phyloP scores from a whole-genome alignment of 2,113 vertebrate genomes.

The Halichoerus grypus region DNA sequence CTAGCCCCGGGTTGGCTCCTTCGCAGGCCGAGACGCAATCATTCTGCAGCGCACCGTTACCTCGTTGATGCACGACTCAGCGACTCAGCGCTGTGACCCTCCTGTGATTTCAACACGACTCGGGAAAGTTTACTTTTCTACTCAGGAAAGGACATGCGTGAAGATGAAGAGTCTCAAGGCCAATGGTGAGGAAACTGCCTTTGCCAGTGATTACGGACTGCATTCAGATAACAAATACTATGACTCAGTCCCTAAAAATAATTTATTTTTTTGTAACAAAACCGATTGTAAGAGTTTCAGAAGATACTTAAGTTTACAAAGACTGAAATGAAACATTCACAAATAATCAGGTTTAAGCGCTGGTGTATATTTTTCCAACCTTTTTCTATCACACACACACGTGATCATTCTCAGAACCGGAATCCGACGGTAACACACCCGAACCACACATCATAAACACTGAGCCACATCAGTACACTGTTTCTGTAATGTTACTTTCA shows the following conservation, averaged over 20 bases:
- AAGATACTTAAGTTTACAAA: not conserved
- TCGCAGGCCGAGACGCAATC: not conserved
- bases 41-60: not conserved
- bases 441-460: not conserved
- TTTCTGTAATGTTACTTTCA: not conserved
- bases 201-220: not conserved
- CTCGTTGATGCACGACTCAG: not conserved
- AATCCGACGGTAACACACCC: not conserved
- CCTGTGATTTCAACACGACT: not conserved
- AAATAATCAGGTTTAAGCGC: not conserved
- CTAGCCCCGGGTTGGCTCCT: not conserved
- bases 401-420: not conserved
- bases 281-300: not conserved
- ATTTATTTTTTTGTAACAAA: slow-evolving; percentile 14
- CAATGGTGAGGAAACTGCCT: not conserved
- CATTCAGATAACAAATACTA: not conserved
- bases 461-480: no score
- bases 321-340: not conserved
- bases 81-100: not conserved
- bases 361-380: not conserved
- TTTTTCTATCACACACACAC: not conserved
- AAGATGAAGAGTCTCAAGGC: not conserved
- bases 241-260: not conserved
- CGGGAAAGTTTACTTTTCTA: not conserved
- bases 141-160: not conserved